Evolutionary conservation across 1,140 invertebrate species (phyloP), one percentile per base, ranked within the genome.

Genomic region (Cecropterus lyciades): DNA sequence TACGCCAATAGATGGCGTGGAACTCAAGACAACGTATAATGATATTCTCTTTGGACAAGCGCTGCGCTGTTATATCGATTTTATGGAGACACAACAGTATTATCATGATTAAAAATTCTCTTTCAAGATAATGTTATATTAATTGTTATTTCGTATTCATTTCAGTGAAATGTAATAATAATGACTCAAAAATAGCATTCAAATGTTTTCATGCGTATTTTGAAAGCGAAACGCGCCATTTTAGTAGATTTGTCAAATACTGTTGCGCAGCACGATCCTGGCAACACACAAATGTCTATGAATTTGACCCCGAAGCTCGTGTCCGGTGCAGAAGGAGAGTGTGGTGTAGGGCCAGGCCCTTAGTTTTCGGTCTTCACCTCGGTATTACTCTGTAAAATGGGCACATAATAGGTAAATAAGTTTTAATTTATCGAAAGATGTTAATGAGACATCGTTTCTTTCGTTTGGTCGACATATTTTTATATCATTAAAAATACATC

Each of bases 261-360:
- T 64, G 46, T 68, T 52, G 66, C 46, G 49, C 43, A 56, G 55
- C 13, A 45, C 37, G 9, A 15, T 51, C 15, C 67, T 87, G 79
- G 87, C 85, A 91, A 90, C 86, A 78, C 83, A 80, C 56, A 71
- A 70, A 82, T 89, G 80, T 92, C 87, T 90, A 90, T 92, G 87
- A 90, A 83, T 92, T 89, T 92, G 89, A 92, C 89, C 89, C 87
- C 87, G 87, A 87, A 87, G 87, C 87, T 89, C 85, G 84, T 92
- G 87, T 90, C 84, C 87, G 76, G 83, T 87, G 84, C 82, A 89
- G 85, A 87, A 84, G 82, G 77, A 85, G 83, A 88, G 86, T 86
- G 86, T 82, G 80, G 82, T 84, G 89, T 85, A 91, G 86, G 87
- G 89, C 87, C 72, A 78, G 87, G 87, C 87, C 89, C 87, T 90